These are phyloP conservation scores for Chiroxiphia lanceolata DNA, from an alignment of 2,797 vertebrate genomes.

Conservation along the genomic window DNA sequence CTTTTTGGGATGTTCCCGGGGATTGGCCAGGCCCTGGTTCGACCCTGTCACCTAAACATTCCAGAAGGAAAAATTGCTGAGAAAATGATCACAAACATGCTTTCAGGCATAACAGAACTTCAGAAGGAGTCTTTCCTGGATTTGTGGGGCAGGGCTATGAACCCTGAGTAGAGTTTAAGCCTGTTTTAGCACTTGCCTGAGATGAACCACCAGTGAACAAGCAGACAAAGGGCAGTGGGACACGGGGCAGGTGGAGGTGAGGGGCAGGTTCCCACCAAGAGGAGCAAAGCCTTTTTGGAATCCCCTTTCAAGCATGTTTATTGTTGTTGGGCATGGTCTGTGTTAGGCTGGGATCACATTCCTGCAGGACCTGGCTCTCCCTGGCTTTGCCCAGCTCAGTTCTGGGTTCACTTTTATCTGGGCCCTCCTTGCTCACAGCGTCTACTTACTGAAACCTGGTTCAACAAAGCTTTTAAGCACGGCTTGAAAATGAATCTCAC, in stretches of 20 bases:
- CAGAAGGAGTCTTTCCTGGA: neutral
- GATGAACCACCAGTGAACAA: neutral
- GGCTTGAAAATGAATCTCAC: neutral
- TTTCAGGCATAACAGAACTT: neutral
- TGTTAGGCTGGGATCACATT: neutral
- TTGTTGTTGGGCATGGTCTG: neutral
- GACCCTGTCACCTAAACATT: neutral
- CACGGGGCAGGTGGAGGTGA: accelerated
- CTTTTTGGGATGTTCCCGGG: neutral
- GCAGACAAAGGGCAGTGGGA: neutral
- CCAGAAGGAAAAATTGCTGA: neutral
- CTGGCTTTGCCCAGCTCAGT: neutral
- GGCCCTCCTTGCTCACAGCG: neutral
- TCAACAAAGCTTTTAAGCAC: neutral
- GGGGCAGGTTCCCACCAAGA: neutral
- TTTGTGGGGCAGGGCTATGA: neutral
- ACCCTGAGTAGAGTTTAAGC: neutral
- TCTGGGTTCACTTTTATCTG: neutral
- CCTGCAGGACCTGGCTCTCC: neutral
- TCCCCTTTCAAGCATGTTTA: neutral
- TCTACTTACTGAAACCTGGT: neutral
- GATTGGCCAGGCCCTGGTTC: neutral
- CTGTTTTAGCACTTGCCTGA: neutral
- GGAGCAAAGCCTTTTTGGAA: neutral
- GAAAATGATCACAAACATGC: neutral